Percentiles rank a stretch among this genome's conserved stretches.
Evolutionary conservation across 2,113 vertebrate species (phyloP).

Genomic region (Tinamus guttatus): DNA sequence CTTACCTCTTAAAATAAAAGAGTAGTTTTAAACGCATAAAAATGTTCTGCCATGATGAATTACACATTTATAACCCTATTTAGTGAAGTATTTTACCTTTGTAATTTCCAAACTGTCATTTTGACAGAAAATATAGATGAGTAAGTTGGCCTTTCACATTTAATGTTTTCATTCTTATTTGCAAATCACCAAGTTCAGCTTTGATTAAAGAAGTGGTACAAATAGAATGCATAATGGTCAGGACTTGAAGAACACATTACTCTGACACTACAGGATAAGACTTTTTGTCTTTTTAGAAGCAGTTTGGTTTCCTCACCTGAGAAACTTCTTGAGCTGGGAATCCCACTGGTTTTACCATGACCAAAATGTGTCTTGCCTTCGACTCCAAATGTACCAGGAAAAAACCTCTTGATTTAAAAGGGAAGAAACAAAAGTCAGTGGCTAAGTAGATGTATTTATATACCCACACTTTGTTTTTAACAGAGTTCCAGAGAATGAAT

Average conservation of each 20-base stretch:
- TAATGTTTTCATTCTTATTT: conserved; percentile 82
- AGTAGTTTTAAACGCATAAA: conserved; percentile 77
- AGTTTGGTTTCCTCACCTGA: conserved; percentile 67
- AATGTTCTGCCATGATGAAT: conserved; percentile 80
- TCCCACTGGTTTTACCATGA: conserved; percentile 41
- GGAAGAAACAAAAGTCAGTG: conserved; percentile 38
- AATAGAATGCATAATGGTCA: conserved; percentile 69
- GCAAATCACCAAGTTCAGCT: conserved; percentile 78
- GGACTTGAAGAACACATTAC: conserved; percentile 65
- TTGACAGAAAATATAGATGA: conserved; percentile 83
- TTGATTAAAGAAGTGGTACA: conserved; percentile 80
- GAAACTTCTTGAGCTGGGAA: conserved; percentile 54
- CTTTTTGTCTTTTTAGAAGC: conserved; percentile 55
- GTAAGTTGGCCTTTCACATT: conserved; percentile 81
- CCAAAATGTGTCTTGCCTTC: conserved; percentile 27
- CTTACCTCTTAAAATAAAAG: conserved; percentile 77
- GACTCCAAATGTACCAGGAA: conserved; percentile 32
- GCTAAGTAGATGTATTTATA: not conserved
- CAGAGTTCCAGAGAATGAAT: not conserved
- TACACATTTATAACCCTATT: conserved; percentile 81
- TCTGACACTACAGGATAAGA: conserved; percentile 46
- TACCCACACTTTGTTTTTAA: not conserved
- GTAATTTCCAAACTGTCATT: conserved; percentile 85
- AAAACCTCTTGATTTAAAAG: conserved; percentile 54
- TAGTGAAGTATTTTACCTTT: conserved; percentile 81